phyloP scores from a whole-genome alignment of 1,140 invertebrate genomes.

The Orius insidiosus region DNA sequence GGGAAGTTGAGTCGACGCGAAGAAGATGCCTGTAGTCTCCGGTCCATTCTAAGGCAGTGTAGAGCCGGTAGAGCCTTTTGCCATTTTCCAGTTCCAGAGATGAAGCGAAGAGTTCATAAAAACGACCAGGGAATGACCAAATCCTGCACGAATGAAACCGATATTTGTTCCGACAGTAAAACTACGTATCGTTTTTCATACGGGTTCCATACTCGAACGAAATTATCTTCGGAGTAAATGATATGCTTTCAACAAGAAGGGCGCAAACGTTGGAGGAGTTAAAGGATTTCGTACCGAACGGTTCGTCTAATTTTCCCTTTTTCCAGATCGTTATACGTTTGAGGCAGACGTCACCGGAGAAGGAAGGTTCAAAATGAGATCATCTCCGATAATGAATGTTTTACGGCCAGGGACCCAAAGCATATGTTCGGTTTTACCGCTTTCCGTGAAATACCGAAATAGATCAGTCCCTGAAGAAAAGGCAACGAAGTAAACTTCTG shows the following conservation, averaged over 20 bases:
- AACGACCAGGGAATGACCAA: neutral
- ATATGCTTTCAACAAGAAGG: neutral
- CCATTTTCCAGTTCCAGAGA: slow-evolving; percentile 3
- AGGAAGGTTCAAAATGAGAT: neutral
- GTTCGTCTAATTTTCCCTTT: neutral
- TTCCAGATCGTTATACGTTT: neutral
- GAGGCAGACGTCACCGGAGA: slow-evolving; percentile 1
- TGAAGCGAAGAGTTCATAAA: neutral
- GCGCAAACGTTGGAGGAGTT: neutral
- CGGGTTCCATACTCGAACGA: neutral
- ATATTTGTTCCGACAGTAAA: neutral
- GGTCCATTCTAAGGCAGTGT: neutral
- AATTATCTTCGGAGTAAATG: neutral
- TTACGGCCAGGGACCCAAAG: neutral
- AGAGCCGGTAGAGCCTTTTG: neutral
- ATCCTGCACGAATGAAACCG: neutral
- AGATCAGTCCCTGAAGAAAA: too few species aligned
- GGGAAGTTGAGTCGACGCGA: neutral
- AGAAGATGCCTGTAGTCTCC: neutral
- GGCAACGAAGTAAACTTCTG: too few species aligned
- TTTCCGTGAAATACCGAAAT: too few species aligned
- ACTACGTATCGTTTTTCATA: neutral
- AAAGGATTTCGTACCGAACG: neutral
- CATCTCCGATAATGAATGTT: neutral
- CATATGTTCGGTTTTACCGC: too few species aligned